phyloP scores from a whole-genome alignment of 2,113 vertebrate genomes.

The Lipotes vexillifer region DNA sequence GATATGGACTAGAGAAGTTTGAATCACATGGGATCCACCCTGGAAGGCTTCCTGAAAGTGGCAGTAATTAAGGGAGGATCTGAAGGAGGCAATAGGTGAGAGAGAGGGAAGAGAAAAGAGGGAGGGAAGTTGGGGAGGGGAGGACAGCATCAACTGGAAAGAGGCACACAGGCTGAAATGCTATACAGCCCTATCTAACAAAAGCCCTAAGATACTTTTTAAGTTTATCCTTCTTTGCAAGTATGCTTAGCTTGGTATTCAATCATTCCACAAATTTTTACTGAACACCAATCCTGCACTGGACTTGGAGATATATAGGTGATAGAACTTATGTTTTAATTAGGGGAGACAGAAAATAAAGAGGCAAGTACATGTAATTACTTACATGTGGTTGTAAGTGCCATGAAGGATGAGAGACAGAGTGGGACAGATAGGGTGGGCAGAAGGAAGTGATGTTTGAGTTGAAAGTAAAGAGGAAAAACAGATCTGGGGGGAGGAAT shows the following conservation, averaged over 20 bases:
- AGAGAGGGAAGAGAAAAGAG: neutral
- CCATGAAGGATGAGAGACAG: neutral
- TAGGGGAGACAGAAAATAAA: neutral
- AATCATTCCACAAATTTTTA: neutral
- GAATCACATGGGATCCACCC: neutral
- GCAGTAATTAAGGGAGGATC: neutral
- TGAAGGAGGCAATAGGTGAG: neutral
- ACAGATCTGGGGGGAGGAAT: neutral
- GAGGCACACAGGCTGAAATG: neutral
- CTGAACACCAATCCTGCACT: too few relatives aligned
- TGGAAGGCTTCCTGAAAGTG: neutral
- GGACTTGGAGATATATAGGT: neutral
- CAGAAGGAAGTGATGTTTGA: neutral
- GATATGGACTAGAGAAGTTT: neutral
- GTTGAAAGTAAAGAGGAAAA: neutral
- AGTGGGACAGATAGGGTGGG: neutral
- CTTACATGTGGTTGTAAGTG: neutral
- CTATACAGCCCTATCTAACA: rapidly evolving
- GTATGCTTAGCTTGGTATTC: neutral
- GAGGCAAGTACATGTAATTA: neutral
- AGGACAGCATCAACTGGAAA: rapidly evolving
- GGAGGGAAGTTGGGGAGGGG: neutral
- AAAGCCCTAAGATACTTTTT: neutral
- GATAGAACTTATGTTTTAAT: neutral
- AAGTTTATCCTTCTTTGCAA: neutral